A percentile compares a stretch with the other conserved stretches of the same genome.
phyloP scores from a whole-genome alignment of 1,140 invertebrate species.

The Mylabris phalerata region DNA sequence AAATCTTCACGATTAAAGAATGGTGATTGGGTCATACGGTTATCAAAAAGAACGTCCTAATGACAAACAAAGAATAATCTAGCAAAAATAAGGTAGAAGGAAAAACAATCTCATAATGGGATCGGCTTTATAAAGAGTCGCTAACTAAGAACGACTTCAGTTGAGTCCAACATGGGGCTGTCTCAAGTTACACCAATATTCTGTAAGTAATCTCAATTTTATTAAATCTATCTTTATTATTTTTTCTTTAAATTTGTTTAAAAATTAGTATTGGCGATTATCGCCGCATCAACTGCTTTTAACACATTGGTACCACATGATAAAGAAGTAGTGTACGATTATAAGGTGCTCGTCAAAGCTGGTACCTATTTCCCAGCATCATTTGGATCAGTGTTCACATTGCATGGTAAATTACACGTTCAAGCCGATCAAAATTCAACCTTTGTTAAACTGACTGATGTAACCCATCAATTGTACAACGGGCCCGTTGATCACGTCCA shows the following conservation, averaged over 20 bases:
- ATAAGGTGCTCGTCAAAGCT: slow-evolving; percentile 36
- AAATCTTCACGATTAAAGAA: too few species aligned
- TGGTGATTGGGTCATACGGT: too few species aligned
- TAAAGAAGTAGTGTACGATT: slow-evolving; percentile 41
- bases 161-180: slow-evolving; percentile 1
- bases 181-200: not conserved
- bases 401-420: slow-evolving; percentile 38
- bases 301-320: slow-evolving; percentile 29
- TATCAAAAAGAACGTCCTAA: not conserved
- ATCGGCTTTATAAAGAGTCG: not conserved
- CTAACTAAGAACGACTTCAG: not conserved
- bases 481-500: slow-evolving; percentile 25
- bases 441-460: slow-evolving; percentile 32
- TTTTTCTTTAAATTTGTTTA: slow-evolving; percentile 4
- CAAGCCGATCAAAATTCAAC: slow-evolving; percentile 31
- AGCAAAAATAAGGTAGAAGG: not conserved
- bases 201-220: not conserved
- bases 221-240: not conserved
- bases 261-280: slow-evolving; percentile 4
- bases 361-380: slow-evolving; percentile 37
- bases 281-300: slow-evolving; percentile 18
- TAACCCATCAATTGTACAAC: slow-evolving; percentile 40
- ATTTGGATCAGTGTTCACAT: slow-evolving; percentile 37
- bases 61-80: not conserved
- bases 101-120: not conserved